A percentile compares a stretch with the other conserved stretches of the same genome.
Conservation (phyloP, 2,113 vertebrate genomes). For the Malaclemys terrapin region DNA sequence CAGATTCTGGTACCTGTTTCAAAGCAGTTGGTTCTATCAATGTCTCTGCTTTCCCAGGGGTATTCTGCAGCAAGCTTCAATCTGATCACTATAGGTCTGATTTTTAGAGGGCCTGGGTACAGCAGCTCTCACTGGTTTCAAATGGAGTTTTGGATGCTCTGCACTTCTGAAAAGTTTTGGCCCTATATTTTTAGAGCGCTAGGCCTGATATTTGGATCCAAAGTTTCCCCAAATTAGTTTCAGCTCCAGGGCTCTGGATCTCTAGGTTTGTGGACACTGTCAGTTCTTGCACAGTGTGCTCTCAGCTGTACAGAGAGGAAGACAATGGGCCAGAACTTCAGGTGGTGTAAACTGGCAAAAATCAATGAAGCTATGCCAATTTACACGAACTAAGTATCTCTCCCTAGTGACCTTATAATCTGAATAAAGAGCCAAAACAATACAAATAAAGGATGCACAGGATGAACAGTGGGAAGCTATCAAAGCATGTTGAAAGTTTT, state of each 20-base stretch:
- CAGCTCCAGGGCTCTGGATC: background rate
- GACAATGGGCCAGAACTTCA: background rate
- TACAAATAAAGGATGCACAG: background rate
- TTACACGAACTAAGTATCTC: background rate
- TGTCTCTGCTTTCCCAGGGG: background rate
- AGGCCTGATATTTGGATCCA: fast-evolving
- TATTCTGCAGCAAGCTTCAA: background rate
- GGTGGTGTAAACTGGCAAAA: background rate
- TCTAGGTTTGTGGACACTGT: background rate
- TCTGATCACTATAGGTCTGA: too few species aligned
- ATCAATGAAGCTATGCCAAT: too few species aligned
- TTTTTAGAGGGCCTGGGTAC: too few species aligned
- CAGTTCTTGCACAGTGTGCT: background rate
- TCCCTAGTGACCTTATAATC: background rate
- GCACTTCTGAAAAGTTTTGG: background rate
- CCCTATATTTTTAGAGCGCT: background rate
- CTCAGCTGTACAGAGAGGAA: background rate
- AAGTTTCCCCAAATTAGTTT: background rate
- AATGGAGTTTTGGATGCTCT: fast-evolving
- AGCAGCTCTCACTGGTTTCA: background rate
- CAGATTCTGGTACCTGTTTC: background rate
- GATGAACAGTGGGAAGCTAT: background rate
- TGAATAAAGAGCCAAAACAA: background rate
- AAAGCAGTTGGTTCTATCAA: background rate
- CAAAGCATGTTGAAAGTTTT: background rate